Conservation (phyloP, 2,797 vertebrate genomes). For the Schizopygopsis malacanthus region DNA sequence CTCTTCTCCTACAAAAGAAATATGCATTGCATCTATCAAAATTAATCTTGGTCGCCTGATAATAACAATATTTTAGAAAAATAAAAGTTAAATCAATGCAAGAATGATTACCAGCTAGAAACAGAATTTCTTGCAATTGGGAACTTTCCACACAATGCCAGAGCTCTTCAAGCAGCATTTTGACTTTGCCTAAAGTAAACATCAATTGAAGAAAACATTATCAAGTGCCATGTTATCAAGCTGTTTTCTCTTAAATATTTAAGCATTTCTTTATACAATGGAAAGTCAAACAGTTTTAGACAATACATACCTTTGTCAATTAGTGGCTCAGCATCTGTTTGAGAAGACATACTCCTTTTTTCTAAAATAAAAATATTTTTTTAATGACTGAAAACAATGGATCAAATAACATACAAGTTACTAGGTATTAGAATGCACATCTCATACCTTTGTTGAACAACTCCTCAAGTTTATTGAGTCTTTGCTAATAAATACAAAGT, state of each 20-base stretch:
- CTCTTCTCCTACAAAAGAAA: constrained; percentile 13
- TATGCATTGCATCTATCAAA: background rate
- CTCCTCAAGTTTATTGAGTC: constrained; percentile 78
- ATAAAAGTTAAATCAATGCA: constrained; percentile 1
- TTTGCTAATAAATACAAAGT: constrained; percentile 72
- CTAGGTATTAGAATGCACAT: background rate
- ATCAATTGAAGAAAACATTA: constrained; percentile 46
- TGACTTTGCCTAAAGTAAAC: constrained; percentile 82
- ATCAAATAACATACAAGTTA: background rate
- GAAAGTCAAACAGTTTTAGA: background rate
- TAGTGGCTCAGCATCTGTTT: constrained; percentile 78
- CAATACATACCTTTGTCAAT: constrained; percentile 88
- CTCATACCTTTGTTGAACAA: constrained; percentile 84
- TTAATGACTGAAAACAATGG: background rate
- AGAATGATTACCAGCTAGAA: constrained; percentile 64
- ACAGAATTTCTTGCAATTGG: constrained; percentile 62
- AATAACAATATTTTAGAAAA: background rate
- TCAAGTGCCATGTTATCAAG: background rate
- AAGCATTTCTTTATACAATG: background rate
- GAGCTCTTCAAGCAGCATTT: constrained; percentile 84
- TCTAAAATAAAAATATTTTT: constrained; percentile 67
- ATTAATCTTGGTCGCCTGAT: background rate
- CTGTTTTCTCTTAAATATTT: background rate
- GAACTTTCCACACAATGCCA: constrained; percentile 89
- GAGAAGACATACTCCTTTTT: constrained; percentile 81